phyloP scores from a whole-genome alignment of 2,113 vertebrate genomes.

The Lucifuga dentata region DNA sequence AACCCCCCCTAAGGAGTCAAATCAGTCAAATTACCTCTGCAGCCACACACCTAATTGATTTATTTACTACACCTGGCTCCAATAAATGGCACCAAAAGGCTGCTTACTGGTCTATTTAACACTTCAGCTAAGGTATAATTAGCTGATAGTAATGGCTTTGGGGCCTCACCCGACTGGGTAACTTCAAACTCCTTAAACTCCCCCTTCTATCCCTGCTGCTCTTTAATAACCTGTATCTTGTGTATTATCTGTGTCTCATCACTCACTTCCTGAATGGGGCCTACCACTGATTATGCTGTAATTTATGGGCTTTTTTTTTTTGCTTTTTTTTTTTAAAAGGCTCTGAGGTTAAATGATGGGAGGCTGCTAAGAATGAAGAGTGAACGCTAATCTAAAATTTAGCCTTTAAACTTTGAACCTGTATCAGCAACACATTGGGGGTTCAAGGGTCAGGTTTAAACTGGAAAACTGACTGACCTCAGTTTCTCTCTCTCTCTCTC shows the following conservation, averaged over 20 bases:
- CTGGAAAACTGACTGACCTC: too few relatives aligned
- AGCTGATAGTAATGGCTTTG: conserved; percentile 59
- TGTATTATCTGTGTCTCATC: conserved; percentile 57
- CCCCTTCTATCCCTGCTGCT: conserved; percentile 17
- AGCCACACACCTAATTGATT: conserved; percentile 63
- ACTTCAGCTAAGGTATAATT: conserved; percentile 73
- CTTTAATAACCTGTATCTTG: conserved; percentile 73
- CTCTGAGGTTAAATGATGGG: not conserved
- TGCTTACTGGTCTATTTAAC: conserved; percentile 73
- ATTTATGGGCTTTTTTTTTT: conserved; percentile 55
- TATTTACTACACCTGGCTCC: conserved; percentile 74
- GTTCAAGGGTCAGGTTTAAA: too few relatives aligned
- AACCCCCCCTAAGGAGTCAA: conserved; percentile 30
- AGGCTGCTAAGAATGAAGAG: not conserved
- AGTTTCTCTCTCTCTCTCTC: not conserved
- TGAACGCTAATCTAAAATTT: not conserved
- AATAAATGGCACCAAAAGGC: conserved; percentile 62
- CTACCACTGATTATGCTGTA: conserved; percentile 48
- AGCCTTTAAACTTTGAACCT: not conserved
- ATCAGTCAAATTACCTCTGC: conserved; percentile 37
- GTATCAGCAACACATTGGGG: too few relatives aligned
- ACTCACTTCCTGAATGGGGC: conserved; percentile 65
- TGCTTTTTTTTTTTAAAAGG: conserved; percentile 6
- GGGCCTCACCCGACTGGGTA: conserved; percentile 66
- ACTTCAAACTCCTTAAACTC: conserved; percentile 65